These are phyloP conservation scores for Dicranocentrus wangi DNA, from an alignment of 2,888 invertebrate genomes.

Conservation along the genomic window DNA sequence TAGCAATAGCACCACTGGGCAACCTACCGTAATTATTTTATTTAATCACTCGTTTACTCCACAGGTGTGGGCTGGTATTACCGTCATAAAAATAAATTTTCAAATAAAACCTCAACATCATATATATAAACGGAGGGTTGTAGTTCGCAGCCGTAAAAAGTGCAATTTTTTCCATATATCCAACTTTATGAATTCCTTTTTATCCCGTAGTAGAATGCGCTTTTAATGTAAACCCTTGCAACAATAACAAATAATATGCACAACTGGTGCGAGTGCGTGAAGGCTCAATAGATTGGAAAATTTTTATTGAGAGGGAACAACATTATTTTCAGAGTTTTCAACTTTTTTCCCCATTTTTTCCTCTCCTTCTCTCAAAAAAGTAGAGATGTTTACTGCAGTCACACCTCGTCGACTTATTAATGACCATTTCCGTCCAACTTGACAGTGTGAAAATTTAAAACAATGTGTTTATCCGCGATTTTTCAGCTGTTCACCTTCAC, in stretches of 20 bases:
- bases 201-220: no score
- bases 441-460: slow-evolving; percentile 32
- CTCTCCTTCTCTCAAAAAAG: no score
- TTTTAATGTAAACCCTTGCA: no score
- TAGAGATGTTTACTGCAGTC: slow-evolving; percentile 13
- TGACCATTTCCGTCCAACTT: slow-evolving; percentile 3
- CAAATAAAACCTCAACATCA: background rate
- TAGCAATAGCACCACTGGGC: background rate
- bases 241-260: no score
- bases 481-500: background rate
- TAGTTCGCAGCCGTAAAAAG: background rate
- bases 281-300: no score
- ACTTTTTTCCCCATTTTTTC: no score
- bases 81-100: slow-evolving; percentile 18
- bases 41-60: slow-evolving; percentile 5
- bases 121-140: no score
- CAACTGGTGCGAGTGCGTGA: no score
- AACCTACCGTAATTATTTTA: slow-evolving; percentile 24
- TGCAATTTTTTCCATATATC: background rate
- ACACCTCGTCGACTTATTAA: slow-evolving; percentile 31
- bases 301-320: no score
- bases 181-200: no score
- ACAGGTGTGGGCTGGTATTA: slow-evolving; percentile 28
- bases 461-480: slow-evolving; percentile 23
- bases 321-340: no score